Conservation (phyloP, 2,888 invertebrate genomes). For the Ichneumoninae sp. region DNA sequence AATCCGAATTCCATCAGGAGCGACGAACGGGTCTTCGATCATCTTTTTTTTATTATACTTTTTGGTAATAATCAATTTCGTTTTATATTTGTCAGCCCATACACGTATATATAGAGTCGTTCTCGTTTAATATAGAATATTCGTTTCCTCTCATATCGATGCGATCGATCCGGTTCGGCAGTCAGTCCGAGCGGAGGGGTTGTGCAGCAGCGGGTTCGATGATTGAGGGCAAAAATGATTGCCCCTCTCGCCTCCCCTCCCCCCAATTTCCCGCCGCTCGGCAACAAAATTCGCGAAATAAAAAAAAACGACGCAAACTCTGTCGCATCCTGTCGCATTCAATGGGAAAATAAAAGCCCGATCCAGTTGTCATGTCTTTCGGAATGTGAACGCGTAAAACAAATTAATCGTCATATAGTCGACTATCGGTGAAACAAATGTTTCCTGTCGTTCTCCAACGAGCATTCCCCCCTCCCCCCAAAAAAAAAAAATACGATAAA, state of each 20-base stretch:
- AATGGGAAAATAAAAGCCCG: slow-evolving; percentile 42
- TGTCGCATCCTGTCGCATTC: neutral
- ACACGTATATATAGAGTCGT: neutral
- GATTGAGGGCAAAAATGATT: slow-evolving; percentile 65
- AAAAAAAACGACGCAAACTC: neutral
- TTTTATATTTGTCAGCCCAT: neutral
- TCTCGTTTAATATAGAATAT: slow-evolving; percentile 6
- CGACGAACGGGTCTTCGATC: too few relatives aligned
- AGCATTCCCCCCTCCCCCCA: too few relatives aligned
- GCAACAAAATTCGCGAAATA: slow-evolving; percentile 44
- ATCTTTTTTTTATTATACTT: too few relatives aligned
- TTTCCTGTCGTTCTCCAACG: neutral
- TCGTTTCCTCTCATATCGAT: slow-evolving; percentile 30
- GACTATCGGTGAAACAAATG: neutral
- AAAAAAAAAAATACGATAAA: neutral
- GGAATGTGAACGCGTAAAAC: slow-evolving; percentile 11
- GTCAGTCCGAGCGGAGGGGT: slow-evolving; percentile 10
- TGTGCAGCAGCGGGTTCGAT: slow-evolving; percentile 43
- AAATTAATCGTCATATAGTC: neutral
- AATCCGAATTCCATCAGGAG: too few relatives aligned
- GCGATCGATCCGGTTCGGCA: slow-evolving; percentile 52
- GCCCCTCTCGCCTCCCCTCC: slow-evolving; percentile 39
- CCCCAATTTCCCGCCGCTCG: slow-evolving; percentile 61
- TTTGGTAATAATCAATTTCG: neutral
- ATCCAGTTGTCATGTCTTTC: slow-evolving; percentile 13